Conservation (phyloP, 1,140 invertebrate genomes). For the Zaprionus vittiger region DNA sequence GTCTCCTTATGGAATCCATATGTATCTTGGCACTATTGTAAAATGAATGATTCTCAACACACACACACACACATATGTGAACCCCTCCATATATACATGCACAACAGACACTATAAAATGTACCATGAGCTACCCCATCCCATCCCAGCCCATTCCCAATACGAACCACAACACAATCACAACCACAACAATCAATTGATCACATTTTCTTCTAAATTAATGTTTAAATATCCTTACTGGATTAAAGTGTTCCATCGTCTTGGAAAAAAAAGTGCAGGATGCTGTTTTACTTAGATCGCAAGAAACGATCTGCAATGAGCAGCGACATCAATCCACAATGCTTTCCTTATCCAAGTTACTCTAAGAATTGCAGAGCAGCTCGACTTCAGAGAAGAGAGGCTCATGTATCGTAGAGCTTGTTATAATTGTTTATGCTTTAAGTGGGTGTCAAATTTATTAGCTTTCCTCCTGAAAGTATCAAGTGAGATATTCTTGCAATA, state of each 20-base stretch:
- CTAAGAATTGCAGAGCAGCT: too few relatives aligned
- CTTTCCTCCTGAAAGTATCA: too few relatives aligned
- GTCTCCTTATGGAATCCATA: too few relatives aligned
- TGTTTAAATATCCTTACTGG: background rate
- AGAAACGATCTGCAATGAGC: too few relatives aligned
- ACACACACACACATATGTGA: background rate
- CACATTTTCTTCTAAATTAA: background rate
- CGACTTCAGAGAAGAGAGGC: too few relatives aligned
- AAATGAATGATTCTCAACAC: background rate
- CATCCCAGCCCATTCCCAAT: background rate
- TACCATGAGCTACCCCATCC: background rate
- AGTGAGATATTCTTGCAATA: too few relatives aligned
- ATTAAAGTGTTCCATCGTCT: constrained; percentile 9
- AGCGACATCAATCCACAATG: too few relatives aligned
- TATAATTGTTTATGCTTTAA: too few relatives aligned
- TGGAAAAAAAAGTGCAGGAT: background rate
- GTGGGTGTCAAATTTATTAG: too few relatives aligned
- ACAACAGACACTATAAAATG: background rate
- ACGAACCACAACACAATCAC: background rate
- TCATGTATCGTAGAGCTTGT: too few relatives aligned
- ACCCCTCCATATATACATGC: background rate
- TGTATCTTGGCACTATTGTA: background rate
- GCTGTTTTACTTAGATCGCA: background rate
- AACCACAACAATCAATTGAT: background rate
- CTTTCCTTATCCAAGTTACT: too few relatives aligned